Conservation (phyloP, 1,140 invertebrate species). For the Panagrolaimus sp. region DNA sequence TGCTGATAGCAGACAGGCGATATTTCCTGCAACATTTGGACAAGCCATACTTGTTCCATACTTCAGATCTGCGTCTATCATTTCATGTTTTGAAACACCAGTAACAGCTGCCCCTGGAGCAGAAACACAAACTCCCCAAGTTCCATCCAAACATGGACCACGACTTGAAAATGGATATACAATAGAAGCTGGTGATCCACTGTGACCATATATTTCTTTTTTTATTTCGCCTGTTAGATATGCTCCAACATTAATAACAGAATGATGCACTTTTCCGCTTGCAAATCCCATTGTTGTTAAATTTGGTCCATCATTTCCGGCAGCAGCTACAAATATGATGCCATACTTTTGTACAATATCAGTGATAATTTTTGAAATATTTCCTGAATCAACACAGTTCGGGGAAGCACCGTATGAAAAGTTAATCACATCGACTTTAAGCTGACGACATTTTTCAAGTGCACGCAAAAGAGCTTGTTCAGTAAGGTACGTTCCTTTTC, state of each 20-base stretch:
- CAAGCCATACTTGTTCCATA: background rate
- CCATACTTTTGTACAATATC: conserved; percentile 65
- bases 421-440: too few relatives aligned
- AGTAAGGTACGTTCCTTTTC: conserved; percentile 65
- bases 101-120: background rate
- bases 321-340: conserved; percentile 80
- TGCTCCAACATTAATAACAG: background rate
- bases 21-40: conserved; percentile 30
- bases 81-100: background rate
- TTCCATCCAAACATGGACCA: conserved; percentile 71
- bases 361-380: too few relatives aligned
- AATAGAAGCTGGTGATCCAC: conserved; percentile 59
- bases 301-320: conserved; percentile 87
- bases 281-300: conserved; percentile 66
- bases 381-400: too few relatives aligned
- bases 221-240: background rate
- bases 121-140: background rate
- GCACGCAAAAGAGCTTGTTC: conserved; percentile 64
- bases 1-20: conserved; percentile 76
- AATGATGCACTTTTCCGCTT: background rate
- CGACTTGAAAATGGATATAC: conserved; percentile 87
- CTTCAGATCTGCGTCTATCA: background rate
- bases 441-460: conserved; percentile 57
- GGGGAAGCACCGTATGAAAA: too few relatives aligned
- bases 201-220: background rate